Conservation (phyloP, 2,797 vertebrate genomes). For the Centropyge bicolor region DNA sequence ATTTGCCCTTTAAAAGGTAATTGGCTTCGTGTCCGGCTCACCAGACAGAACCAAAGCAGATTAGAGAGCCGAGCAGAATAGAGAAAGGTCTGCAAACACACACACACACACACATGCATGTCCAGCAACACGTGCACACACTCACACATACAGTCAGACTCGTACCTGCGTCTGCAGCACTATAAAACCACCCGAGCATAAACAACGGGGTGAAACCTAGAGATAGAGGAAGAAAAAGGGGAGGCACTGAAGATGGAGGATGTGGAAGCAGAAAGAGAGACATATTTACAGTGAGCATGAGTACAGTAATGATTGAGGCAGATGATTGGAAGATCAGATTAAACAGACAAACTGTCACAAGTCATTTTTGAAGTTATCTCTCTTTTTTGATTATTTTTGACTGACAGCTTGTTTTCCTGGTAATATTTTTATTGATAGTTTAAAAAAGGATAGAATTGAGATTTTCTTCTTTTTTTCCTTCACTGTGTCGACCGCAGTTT, state of each 20-base stretch:
- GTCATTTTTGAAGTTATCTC: background rate
- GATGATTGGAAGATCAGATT: conserved; percentile 4
- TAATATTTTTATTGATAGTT: too few relatives aligned
- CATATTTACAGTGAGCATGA: conserved; percentile 11
- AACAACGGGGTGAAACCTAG: conserved; percentile 42
- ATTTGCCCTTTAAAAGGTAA: conserved; percentile 87
- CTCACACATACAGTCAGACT: conserved; percentile 30
- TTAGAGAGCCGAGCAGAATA: conserved; percentile 74
- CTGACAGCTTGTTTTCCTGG: too few relatives aligned
- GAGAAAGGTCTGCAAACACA: conserved; percentile 67
- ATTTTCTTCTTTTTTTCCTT: too few relatives aligned
- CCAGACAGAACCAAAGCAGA: conserved; percentile 85
- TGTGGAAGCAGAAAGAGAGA: background rate
- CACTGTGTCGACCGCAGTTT: too few relatives aligned
- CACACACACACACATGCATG: conserved; percentile 27
- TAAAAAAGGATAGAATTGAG: too few relatives aligned
- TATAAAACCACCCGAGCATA: conserved; percentile 41
- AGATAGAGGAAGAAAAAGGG: conserved; percentile 23
- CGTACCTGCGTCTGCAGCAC: conserved; percentile 43
- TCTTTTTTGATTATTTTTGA: background rate
- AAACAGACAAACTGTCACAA: background rate
- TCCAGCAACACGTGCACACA: conserved; percentile 24
- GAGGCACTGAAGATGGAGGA: conserved; percentile 28
- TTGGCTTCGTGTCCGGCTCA: conserved; percentile 84
- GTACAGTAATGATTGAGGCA: conserved; percentile 1